These are phyloP conservation scores for Myotis planiceps DNA, from an alignment of 2,797 vertebrate species.

Conservation along the genomic window DNA sequence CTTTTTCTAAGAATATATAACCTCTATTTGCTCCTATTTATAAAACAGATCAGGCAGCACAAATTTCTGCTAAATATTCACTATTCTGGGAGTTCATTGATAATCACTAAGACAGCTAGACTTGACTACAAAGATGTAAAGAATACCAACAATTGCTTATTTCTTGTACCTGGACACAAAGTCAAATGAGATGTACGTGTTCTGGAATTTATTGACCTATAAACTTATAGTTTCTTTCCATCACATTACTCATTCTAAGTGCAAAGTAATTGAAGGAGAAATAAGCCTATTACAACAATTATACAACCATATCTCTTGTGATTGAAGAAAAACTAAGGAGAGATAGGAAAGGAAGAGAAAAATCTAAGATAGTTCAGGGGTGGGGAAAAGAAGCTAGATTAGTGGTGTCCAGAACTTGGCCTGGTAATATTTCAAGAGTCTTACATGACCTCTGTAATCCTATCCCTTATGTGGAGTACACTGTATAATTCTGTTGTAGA, in stretches of 20 bases:
- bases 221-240: not conserved
- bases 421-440: not conserved
- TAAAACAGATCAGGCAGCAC: not conserved
- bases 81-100: not conserved
- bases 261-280: not conserved
- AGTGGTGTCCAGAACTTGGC: not conserved
- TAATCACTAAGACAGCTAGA: not conserved
- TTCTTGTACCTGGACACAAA: constrained; percentile 10
- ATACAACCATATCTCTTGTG: not conserved
- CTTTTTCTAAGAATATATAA: not conserved
- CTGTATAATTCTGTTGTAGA: not conserved
- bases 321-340: not conserved
- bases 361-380: not conserved
- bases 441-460: not conserved
- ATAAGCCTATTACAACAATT: not conserved
- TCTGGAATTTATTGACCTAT: not conserved
- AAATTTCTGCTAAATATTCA: not conserved
- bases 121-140: not conserved
- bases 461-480: not conserved
- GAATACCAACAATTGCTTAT: not conserved
- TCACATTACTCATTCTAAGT: not conserved
- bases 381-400: not conserved
- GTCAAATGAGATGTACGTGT: not conserved
- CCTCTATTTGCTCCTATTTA: not conserved
- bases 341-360: not conserved